phyloP scores from a whole-genome alignment of 2,113 vertebrate genomes.

The Bufo bufo region DNA sequence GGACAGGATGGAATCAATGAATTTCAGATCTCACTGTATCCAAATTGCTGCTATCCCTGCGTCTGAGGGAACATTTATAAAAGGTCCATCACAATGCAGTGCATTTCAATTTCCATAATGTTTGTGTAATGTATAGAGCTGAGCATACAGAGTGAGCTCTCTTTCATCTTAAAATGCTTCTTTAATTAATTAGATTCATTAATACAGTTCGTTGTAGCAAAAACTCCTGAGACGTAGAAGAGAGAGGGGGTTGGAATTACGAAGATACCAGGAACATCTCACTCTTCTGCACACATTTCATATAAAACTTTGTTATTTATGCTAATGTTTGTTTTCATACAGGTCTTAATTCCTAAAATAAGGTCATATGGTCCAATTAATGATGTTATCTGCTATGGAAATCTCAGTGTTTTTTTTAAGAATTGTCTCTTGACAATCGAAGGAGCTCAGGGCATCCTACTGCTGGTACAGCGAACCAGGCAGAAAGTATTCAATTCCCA shows the following conservation, averaged over 20 bases:
- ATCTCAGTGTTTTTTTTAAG: not conserved
- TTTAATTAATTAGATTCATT: constrained; percentile 78
- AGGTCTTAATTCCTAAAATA: constrained; percentile 70
- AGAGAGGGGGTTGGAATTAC: not conserved
- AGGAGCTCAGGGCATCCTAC: not conserved
- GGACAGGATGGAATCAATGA: constrained; percentile 67
- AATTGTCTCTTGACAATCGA: not conserved
- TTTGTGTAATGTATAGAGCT: constrained; percentile 75
- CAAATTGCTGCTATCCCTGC: constrained; percentile 71
- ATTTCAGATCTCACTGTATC: constrained; percentile 70
- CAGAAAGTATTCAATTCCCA: not conserved
- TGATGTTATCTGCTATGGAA: not conserved
- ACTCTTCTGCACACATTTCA: constrained; percentile 74
- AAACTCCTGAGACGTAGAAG: constrained; percentile 71
- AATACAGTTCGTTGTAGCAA: constrained; percentile 73
- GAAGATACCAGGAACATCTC: constrained; percentile 66
- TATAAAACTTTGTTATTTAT: constrained; percentile 68
- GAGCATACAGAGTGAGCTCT: constrained; percentile 68
- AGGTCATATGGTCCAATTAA: constrained; percentile 42
- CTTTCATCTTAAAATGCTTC: constrained; percentile 77
- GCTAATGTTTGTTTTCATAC: constrained; percentile 68
- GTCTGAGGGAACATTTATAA: constrained; percentile 73
- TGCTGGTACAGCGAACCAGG: not conserved
- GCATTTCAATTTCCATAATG: constrained; percentile 76
- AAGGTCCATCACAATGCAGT: constrained; percentile 71